Evolutionary conservation across 35 echinoderm and acorn worm species (phyloP).

Genomic region (Ophiothrix spiculata): DNA sequence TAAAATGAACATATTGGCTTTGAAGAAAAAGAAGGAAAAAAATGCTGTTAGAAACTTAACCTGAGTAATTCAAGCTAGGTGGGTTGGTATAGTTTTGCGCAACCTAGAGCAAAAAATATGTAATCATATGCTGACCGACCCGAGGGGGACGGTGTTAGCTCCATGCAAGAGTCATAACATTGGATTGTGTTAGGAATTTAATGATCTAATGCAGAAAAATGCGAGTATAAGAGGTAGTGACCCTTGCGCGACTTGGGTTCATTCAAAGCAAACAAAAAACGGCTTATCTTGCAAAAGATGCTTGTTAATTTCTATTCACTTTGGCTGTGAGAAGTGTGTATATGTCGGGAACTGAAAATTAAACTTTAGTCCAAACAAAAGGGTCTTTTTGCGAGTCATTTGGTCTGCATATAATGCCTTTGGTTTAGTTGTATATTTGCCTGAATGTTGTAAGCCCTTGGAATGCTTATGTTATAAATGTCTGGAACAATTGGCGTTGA

Average conservation of each 20-base stretch:
- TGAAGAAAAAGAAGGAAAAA: too few species aligned
- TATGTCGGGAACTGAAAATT: background rate
- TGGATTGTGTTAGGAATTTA: background rate
- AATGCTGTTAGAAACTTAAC: background rate
- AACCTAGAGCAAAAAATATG: background rate
- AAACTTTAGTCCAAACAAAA: conserved; percentile 9
- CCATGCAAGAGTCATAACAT: background rate
- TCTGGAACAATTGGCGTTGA: background rate
- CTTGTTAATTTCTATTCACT: conserved; percentile 1
- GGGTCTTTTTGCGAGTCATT: background rate
- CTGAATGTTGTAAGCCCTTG: background rate
- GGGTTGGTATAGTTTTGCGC: background rate
- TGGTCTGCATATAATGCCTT: background rate
- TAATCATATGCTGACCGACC: conserved; percentile 7
- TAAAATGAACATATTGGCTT: conserved; percentile 4
- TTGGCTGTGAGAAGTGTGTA: background rate
- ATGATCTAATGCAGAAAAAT: conserved; percentile 8
- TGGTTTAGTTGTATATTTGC: background rate
- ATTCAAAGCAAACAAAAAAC: background rate
- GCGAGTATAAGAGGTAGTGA: conserved; percentile 7
- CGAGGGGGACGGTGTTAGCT: background rate
- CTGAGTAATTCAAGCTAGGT: background rate
- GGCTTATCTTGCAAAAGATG: conserved; percentile 11
- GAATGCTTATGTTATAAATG: background rate
- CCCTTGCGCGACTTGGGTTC: background rate